Evolutionary conservation across 2,888 invertebrate genomes (phyloP).

Genomic region (Netelia virgata): DNA sequence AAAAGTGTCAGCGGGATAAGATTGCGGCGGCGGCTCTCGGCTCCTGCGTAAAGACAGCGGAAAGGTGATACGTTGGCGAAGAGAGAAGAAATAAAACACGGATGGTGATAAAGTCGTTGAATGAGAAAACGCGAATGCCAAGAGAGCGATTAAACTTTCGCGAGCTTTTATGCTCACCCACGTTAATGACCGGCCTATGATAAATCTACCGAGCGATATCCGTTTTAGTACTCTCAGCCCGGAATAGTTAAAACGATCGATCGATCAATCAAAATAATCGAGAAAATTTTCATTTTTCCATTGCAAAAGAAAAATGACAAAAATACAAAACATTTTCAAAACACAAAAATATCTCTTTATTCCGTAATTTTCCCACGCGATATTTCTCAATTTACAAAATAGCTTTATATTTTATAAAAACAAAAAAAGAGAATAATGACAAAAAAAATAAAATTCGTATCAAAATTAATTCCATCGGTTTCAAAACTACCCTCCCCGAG

Average conservation of each 20-base stretch:
- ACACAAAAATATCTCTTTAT: too few species aligned
- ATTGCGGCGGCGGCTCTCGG: background rate
- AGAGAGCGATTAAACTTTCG: conserved; percentile 43
- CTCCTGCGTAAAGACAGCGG: background rate
- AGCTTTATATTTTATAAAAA: too few species aligned
- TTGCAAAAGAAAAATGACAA: too few species aligned
- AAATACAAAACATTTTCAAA: too few species aligned
- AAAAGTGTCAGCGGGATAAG: background rate
- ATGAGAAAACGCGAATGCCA: conserved; percentile 24
- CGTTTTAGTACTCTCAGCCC: background rate
- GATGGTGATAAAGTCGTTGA: conserved; percentile 33
- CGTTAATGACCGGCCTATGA: conserved; percentile 37
- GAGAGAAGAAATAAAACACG: background rate
- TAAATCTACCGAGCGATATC: conserved; percentile 30
- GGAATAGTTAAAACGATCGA: background rate
- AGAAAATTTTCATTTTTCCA: too few species aligned
- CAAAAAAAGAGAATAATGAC: too few species aligned
- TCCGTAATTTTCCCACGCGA: too few species aligned
- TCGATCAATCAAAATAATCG: background rate
- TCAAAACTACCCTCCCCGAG: conserved; percentile 10
- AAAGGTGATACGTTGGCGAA: background rate
- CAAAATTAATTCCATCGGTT: background rate
- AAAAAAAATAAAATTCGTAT: background rate
- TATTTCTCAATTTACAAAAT: too few species aligned
- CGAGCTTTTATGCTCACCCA: conserved; percentile 34